These are phyloP conservation scores for Nephrocerus scutellatus DNA, from an alignment of 2,888 invertebrate species.

Conservation along the genomic window DNA sequence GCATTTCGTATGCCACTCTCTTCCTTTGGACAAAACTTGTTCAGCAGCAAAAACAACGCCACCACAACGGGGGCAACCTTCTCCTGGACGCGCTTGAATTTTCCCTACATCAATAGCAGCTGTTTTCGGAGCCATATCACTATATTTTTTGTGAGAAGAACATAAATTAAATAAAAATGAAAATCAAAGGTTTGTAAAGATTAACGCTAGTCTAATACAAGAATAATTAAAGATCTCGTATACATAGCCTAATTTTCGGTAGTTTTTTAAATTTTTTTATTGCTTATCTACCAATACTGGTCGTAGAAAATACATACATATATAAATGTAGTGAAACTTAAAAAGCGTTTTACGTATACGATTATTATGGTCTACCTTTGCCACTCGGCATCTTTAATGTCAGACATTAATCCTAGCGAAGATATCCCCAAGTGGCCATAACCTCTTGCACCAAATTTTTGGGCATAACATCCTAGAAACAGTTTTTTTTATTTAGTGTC, in stretches of 20 bases:
- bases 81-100: conserved; percentile 74
- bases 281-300: conserved; percentile 1
- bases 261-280: not conserved
- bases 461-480: conserved; percentile 82
- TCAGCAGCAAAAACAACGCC: conserved; percentile 92
- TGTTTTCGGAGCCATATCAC: conserved; percentile 67
- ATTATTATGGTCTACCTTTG: conserved; percentile 54
- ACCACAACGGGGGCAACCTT: conserved; percentile 85
- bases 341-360: not conserved
- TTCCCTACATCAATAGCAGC: conserved; percentile 71
- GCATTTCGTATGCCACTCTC: conserved; percentile 89
- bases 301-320: conserved; percentile 1
- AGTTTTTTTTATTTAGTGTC: not conserved
- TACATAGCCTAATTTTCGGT: conserved; percentile 5
- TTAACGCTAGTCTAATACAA: not conserved
- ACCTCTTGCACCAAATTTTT: conserved; percentile 90
- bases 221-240: not conserved
- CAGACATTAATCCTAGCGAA: conserved; percentile 76
- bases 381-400: conserved; percentile 70
- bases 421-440: conserved; percentile 87
- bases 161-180: not conserved
- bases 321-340: too few relatives aligned
- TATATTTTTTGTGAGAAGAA: conserved; percentile 32
- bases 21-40: conserved; percentile 83
- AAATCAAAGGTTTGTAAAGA: conserved; percentile 1